Evolutionary conservation across 2,113 vertebrate species (phyloP).

Genomic region (Amphiprion percula): DNA sequence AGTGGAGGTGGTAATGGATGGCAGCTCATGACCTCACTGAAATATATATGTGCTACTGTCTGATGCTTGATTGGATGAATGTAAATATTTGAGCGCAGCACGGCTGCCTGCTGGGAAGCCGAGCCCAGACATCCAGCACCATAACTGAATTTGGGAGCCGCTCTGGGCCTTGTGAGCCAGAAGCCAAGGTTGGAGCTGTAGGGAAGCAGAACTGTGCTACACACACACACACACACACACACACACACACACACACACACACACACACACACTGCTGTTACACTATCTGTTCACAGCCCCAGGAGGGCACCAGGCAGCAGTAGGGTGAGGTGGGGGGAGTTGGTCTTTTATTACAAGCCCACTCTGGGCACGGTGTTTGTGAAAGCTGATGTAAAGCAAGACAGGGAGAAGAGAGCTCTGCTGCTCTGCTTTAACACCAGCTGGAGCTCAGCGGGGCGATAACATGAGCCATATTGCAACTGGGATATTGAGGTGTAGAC

Average conservation of each 20-base stretch:
- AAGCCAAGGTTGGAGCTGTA: slow-evolving; percentile 24
- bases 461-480: slow-evolving; percentile 57
- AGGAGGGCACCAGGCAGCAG: slow-evolving; percentile 40
- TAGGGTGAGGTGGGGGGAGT: neutral
- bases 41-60: slow-evolving; percentile 72
- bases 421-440: slow-evolving; percentile 36
- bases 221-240: slow-evolving; percentile 33
- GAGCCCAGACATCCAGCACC: slow-evolving; percentile 36
- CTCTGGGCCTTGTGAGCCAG: slow-evolving; percentile 14
- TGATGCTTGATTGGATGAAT: slow-evolving; percentile 65
- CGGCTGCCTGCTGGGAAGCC: slow-evolving; percentile 52
- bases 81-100: slow-evolving; percentile 76
- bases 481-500: slow-evolving; percentile 61
- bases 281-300: slow-evolving; percentile 61
- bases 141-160: slow-evolving; percentile 61
- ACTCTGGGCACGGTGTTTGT: slow-evolving; percentile 49
- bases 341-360: slow-evolving; percentile 51
- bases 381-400: slow-evolving; percentile 53
- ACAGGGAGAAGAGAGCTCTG: slow-evolving; percentile 10
- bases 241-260: neutral
- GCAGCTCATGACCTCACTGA: slow-evolving; percentile 73
- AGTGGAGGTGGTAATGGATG: slow-evolving; percentile 39
- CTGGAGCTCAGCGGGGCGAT: slow-evolving; percentile 57
- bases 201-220: slow-evolving; percentile 27
- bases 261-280: slow-evolving; percentile 44